Conservation (phyloP, 2,888 invertebrate species). For the Cryptus armator region DNA sequence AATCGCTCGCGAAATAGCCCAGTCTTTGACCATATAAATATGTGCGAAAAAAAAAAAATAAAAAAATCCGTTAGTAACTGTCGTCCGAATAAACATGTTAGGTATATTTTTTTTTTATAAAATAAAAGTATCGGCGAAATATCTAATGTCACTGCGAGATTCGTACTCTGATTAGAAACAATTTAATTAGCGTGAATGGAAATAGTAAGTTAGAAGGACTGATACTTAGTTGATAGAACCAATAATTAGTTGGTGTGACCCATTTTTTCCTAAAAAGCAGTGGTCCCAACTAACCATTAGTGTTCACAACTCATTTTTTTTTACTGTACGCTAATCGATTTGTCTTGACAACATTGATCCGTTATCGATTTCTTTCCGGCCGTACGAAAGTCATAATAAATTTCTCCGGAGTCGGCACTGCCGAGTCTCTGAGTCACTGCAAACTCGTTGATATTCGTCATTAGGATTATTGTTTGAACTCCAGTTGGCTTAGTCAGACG, state of each 20-base stretch:
- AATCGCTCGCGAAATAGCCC: not conserved
- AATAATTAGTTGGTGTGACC: too few species aligned
- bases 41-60: not conserved
- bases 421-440: conserved; percentile 20
- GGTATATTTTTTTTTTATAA: too few species aligned
- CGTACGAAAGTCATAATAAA: conserved; percentile 18
- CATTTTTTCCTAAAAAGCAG: too few species aligned
- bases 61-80: not conserved
- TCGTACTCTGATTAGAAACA: too few species aligned
- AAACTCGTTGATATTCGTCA: conserved; percentile 49
- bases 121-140: not conserved
- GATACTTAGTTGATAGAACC: too few species aligned
- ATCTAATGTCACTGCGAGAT: not conserved
- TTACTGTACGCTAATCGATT: not conserved
- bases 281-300: too few species aligned
- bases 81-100: not conserved
- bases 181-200: too few species aligned
- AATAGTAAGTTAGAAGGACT: too few species aligned
- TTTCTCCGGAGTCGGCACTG: not conserved
- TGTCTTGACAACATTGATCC: not conserved
- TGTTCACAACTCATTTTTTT: too few species aligned
- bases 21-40: not conserved
- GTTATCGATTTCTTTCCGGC: not conserved
- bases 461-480: conserved; percentile 24
- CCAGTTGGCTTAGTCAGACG: conserved; percentile 37